These are phyloP conservation scores for Dipodomys spectabilis DNA, from an alignment of 2,113 vertebrate species.

Conservation along the genomic window DNA sequence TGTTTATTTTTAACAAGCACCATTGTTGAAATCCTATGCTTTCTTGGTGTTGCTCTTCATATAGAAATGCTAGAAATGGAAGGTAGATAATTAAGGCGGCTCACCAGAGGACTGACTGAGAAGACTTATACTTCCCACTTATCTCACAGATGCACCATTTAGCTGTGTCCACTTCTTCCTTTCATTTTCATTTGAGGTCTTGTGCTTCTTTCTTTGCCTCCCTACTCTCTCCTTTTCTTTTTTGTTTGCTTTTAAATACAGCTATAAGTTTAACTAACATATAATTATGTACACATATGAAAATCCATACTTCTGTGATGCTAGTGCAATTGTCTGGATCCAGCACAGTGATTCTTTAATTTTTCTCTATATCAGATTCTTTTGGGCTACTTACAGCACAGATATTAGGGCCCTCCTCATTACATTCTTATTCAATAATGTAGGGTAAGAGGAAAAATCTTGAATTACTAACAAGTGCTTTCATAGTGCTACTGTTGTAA, in stretches of 20 bases:
- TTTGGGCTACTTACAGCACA: not conserved
- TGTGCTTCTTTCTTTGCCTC: not conserved
- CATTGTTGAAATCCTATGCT: too few relatives aligned
- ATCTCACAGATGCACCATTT: not conserved
- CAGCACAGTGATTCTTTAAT: not conserved
- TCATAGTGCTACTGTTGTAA: not conserved
- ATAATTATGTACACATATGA: not conserved
- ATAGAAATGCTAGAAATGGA: not conserved
- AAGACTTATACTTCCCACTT: not conserved
- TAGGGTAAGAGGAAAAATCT: not conserved
- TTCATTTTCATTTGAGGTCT: not conserved
- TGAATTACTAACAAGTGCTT: not conserved
- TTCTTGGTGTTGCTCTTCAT: too few relatives aligned
- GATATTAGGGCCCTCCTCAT: not conserved
- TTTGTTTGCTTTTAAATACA: conserved; percentile 22
- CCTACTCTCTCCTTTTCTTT: not conserved
- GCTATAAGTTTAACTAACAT: not conserved
- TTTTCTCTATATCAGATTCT: not conserved
- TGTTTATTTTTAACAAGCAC: too few relatives aligned
- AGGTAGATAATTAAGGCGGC: not conserved
- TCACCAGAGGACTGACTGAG: not conserved
- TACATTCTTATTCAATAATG: not conserved
- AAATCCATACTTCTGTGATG: not conserved
- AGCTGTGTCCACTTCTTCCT: not conserved
- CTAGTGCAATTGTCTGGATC: not conserved